Base-by-base conservation (phyloP, 2,888 invertebrate species). In the Stenchaetothrips biformis region DNA sequence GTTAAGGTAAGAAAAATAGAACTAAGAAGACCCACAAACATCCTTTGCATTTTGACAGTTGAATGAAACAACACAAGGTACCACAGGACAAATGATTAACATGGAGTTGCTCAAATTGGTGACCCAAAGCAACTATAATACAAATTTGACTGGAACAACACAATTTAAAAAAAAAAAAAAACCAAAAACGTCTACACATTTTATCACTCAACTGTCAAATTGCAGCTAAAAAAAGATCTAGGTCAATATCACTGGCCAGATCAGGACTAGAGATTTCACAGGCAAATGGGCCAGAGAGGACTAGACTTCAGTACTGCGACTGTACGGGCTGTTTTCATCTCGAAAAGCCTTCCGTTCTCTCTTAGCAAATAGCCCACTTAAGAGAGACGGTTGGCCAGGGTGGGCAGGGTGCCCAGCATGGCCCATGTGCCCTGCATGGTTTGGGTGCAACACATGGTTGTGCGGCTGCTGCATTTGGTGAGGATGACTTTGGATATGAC, bases 281-380 rank as follows among this genome's bases (percentile, higher is more conserved):
- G 67, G 67, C 67, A 21, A 21, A 74, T 11, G 21, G 21, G 67
- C 67, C 67, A 7, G 25, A 21, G 11, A 7, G 8, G 67, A 74
- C 67, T 85, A 87, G 81, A 87, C 87, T 83, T 87, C 87, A 78
- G 87, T 87, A 81, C 87, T 87, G 79, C 87, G 86, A 83, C 86
- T 86, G 83, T 85, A 86, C 11, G 86, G 86, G 80, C 90, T 82
- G 25, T 74, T 74, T 25, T 90, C 90, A 49, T 88, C 88, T 81
- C 89, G 89, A 37, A 90, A 90, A 80, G 88, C 86, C 85, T 90
- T 90, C 81, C 90, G 87, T 84, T 90, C 90, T 81, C 90, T 88
- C 84, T 90, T 90, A 83, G 89, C 89, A 85, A 90, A 90, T 82
- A 90, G 87, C 82, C 89, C 89, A 81, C 90, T 89, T 83, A 87